Evolutionary conservation across 2,797 vertebrate genomes (phyloP), one percentile per base, ranked within the genome.

Genomic region (Alectoris magna): DNA sequence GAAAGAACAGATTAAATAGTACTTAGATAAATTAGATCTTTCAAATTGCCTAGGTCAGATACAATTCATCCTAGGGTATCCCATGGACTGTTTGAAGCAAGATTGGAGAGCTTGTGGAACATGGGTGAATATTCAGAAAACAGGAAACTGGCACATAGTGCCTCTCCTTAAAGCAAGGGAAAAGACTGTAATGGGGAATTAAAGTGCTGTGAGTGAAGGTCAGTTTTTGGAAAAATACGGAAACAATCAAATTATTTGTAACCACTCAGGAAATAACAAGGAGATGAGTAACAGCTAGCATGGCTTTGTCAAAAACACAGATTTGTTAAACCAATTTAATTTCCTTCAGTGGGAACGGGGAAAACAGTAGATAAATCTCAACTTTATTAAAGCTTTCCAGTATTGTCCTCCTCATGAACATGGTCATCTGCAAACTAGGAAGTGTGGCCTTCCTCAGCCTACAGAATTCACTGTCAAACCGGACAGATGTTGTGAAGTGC

Each of bases 231-330:
- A 93, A 95, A 96, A 96, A 91, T 68, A 96, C 70, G 6, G 94
- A 91, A 96, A 94, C 93, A 95, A 95, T 94, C 94, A 94, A 91
- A 94, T 93, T 96, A 95, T 96, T 96, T 94, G 95, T 84, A 94
- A 94, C 93, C 31, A 13, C 91, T 96, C 95, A 96, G 96, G 95
- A 96, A 96, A 96, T 96, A 96, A 96, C 95, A 95, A 95, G 90
- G 90, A 94, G 94, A 95, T 95, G 95, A 96, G 93, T 96, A 96
- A 96, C 88, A 94, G 94, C 72, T 94, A 94, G 88, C 77, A 82
- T 14, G 38, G 94, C 81, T 95, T 94, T 96, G 93, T 95, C 90
- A 94, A 94, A 95, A 94, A 88, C 88, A 88, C 84, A 91, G 93
- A 96, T 96, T 96, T 93, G 94, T 96, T 96, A 96, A 96, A 95